Evolutionary conservation across 2,888 invertebrate genomes (phyloP), one percentile per base, ranked within the genome.

Genomic region (Graphium colonna): DNA sequence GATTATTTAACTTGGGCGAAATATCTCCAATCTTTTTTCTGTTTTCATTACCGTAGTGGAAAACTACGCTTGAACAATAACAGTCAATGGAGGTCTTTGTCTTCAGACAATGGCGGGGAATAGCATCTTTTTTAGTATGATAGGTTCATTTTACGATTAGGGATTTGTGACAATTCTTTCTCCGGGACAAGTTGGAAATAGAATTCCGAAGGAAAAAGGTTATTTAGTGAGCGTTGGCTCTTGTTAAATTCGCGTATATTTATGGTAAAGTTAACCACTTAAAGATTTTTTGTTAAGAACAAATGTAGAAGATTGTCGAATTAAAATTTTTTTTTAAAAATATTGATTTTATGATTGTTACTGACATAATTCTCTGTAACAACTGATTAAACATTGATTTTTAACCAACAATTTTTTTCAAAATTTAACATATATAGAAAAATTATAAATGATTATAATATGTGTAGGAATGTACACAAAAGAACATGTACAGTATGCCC

Each of bases 1-100:
- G 55, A 62, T 68, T 70, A 73, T 72, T 62, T 64, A 68, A 61
- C 67, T 72, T 69, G 64, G 63, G 56, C 63, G 68, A 69, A 73
- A 75, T 80, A 77, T 74, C 71, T 73, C 66, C 70, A 73, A 75
- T 77, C 75, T 77, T 78, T 79, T 76, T 72, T 68, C 21, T 69
- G 49, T 73, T 75, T 68, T 63, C 57, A 43, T 62, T 63, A 62
- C 63, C 58, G 55, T 56, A 57, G 61, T 58, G 67, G 64, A 64
- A 66, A 61, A 73, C 69, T 74, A 74, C 68, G 69, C 65, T 68
- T 68, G 75, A 68, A 75, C 73, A 76, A 78, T 77, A 74, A 76
- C 69, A 63, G 55, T 62, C 65, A 71, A 71, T 65, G 66, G 66
- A 60, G 60, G 60, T 62, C 69, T 78, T 81, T 82, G 75, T 79